Conservation (phyloP, 2,113 vertebrate genomes). For the Tiliqua scincoides region DNA sequence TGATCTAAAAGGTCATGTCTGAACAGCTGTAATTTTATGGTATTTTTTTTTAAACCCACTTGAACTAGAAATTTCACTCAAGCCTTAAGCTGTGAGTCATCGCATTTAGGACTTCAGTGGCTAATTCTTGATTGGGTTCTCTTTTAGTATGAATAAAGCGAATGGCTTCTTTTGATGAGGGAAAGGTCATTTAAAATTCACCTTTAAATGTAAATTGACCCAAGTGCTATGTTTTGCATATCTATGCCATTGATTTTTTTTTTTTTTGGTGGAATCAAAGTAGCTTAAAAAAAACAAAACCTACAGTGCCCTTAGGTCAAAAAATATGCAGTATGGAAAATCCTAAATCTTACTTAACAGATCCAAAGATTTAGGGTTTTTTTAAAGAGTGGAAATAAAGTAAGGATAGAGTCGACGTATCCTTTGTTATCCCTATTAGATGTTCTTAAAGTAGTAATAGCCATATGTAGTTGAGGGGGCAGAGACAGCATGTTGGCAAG, state of each 20-base stretch:
- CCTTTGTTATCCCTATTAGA: background rate
- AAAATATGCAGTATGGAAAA: background rate
- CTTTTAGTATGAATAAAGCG: background rate
- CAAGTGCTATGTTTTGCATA: background rate
- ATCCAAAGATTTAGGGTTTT: background rate
- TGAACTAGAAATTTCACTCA: background rate
- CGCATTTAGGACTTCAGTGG: conserved; percentile 6
- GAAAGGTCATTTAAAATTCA: conserved; percentile 2
- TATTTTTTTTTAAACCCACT: background rate
- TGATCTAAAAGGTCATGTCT: conserved; percentile 33
- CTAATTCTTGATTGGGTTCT: conserved; percentile 26
- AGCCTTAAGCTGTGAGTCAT: background rate
- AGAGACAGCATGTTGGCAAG: too few species aligned
- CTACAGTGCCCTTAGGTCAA: background rate
- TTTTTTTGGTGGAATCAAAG: conserved; percentile 16
- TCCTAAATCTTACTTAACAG: background rate
- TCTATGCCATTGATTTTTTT: conserved; percentile 24
- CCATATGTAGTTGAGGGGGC: too few species aligned
- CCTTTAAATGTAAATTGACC: conserved; percentile 25
- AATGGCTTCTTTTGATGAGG: background rate
- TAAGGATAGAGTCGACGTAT: background rate
- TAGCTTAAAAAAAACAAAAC: background rate
- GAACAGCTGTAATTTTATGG: background rate
- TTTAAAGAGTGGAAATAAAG: too few species aligned
- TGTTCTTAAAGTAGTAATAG: too few species aligned